phyloP scores from a whole-genome alignment of 2,797 vertebrate species.

The Gobionotothen gibberifrons region DNA sequence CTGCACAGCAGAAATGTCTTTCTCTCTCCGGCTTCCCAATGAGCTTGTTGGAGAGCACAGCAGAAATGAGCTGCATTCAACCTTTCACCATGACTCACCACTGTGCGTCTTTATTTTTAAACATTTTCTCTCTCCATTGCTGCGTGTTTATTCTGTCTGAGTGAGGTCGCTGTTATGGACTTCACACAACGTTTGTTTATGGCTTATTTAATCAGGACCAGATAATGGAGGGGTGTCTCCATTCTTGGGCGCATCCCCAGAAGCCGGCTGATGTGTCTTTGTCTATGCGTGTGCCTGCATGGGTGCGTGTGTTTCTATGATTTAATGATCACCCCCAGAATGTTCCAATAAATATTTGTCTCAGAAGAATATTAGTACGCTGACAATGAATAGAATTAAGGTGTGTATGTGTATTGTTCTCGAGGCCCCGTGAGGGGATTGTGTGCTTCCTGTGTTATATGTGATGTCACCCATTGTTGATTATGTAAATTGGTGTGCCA shows the following conservation, averaged over 20 bases:
- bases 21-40: conserved; percentile 68
- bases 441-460: conserved; percentile 14
- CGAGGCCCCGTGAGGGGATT: conserved; percentile 18
- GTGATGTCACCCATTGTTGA: conserved; percentile 56
- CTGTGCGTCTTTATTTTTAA: conserved; percentile 80
- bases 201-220: conserved; percentile 79
- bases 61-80: conserved; percentile 71
- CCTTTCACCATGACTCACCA: conserved; percentile 80
- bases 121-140: conserved; percentile 74
- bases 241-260: conserved; percentile 65
- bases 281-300: conserved; percentile 5
- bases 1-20: conserved; percentile 79
- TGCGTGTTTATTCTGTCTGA: conserved; percentile 76
- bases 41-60: conserved; percentile 73
- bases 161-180: conserved; percentile 72
- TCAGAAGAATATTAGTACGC: conserved; percentile 36
- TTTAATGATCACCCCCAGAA: conserved; percentile 39
- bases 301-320: not conserved
- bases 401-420: conserved; percentile 43
- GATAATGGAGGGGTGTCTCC: conserved; percentile 69
- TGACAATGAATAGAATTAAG: conserved; percentile 40
- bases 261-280: conserved; percentile 36
- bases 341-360: conserved; percentile 48
- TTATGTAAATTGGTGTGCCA: conserved; percentile 42
- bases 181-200: conserved; percentile 81